phyloP scores from a whole-genome alignment of 2,888 invertebrate species.

The Orgyia antiqua region DNA sequence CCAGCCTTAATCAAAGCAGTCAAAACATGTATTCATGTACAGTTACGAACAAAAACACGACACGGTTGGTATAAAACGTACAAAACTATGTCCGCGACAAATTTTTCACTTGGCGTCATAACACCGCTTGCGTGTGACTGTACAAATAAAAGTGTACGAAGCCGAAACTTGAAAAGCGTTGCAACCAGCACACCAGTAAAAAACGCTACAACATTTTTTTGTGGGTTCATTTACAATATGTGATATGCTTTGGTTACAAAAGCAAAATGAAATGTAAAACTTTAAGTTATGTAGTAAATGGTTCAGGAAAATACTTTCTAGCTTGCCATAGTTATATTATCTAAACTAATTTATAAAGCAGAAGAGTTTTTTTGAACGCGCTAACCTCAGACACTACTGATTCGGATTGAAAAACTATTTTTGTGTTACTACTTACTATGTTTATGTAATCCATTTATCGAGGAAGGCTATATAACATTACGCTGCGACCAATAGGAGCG shows the following conservation, averaged over 20 bases:
- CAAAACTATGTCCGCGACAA: constrained; percentile 41
- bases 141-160: constrained; percentile 26
- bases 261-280: background rate
- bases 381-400: too few species aligned
- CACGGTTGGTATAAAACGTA: constrained; percentile 18
- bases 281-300: too few species aligned
- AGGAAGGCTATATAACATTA: too few species aligned
- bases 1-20: constrained; percentile 10
- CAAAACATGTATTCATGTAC: constrained; percentile 11
- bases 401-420: too few species aligned
- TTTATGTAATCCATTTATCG: too few species aligned
- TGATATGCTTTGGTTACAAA: constrained; percentile 12
- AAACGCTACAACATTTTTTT: constrained; percentile 22
- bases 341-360: too few species aligned
- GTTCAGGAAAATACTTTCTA: too few species aligned
- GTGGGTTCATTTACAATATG: constrained; percentile 18
- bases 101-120: constrained; percentile 49
- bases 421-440: too few species aligned
- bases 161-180: constrained; percentile 29
- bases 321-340: too few species aligned
- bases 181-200: constrained; percentile 25
- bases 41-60: constrained; percentile 19
- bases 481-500: too few species aligned
- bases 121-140: constrained; percentile 40
- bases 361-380: too few species aligned